These are phyloP conservation scores for Cervus canadensis DNA, from an alignment of 2,113 vertebrate genomes.

Conservation along the genomic window DNA sequence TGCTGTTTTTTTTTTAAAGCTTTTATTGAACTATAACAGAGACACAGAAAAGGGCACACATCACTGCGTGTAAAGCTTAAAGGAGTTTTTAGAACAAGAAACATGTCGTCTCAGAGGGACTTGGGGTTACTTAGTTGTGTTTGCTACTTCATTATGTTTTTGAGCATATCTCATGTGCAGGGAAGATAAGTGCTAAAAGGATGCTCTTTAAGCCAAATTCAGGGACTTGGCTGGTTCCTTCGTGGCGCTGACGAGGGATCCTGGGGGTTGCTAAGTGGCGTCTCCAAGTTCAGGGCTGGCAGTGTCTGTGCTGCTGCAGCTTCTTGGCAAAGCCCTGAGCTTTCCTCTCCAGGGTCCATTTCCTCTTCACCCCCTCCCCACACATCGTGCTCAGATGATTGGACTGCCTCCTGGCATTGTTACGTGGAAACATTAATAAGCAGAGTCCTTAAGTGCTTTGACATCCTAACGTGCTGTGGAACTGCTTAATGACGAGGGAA, in stretches of 20 bases:
- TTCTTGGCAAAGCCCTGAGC: background rate
- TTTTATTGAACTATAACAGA: background rate
- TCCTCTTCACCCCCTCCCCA: background rate
- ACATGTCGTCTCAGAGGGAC: background rate
- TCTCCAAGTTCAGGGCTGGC: background rate
- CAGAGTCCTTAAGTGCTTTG: slow-evolving; percentile 56
- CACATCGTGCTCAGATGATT: background rate
- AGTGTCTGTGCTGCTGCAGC: background rate
- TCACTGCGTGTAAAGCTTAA: background rate
- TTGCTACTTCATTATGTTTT: background rate
- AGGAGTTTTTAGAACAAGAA: background rate
- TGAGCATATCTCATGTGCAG: background rate
- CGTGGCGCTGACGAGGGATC: background rate
- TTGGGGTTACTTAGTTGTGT: background rate
- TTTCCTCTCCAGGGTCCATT: background rate
- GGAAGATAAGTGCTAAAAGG: background rate
- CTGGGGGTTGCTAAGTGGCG: background rate
- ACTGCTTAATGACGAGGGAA: slow-evolving; percentile 58
- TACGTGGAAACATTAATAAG: slow-evolving; percentile 44
- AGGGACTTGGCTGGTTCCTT: background rate
- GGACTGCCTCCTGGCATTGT: slow-evolving; percentile 36
- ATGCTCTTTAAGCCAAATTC: background rate
- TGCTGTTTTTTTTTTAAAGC: background rate
- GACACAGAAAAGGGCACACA: background rate
- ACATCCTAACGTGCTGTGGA: slow-evolving; percentile 47